phyloP scores from a whole-genome alignment of 2,113 vertebrate species.

The Glaucomys volans region DNA sequence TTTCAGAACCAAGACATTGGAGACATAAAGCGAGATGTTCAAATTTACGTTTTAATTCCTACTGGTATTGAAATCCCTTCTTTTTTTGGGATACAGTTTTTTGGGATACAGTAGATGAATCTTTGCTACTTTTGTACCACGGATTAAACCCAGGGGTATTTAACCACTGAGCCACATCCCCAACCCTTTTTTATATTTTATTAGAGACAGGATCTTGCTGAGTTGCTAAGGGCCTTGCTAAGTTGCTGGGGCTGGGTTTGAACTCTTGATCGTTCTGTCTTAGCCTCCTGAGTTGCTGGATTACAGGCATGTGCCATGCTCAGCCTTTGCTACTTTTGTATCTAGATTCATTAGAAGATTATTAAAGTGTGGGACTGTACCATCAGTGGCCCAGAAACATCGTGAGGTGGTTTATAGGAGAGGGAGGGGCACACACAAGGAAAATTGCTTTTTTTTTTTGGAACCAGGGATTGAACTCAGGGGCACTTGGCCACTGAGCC shows the following conservation, averaged over 20 bases:
- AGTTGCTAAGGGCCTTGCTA: too few relatives aligned
- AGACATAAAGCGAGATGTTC: background rate
- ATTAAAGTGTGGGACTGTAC: background rate
- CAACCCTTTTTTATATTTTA: too few relatives aligned
- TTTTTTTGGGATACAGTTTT: background rate
- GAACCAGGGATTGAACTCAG: too few relatives aligned
- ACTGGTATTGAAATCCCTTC: background rate
- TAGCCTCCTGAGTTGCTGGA: too few relatives aligned
- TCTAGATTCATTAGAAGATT: background rate
- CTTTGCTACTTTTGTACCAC: background rate
- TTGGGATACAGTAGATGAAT: background rate
- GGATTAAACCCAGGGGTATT: too few relatives aligned
- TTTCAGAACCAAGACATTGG: background rate
- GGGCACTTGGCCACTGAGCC: too few relatives aligned
- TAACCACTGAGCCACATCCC: too few relatives aligned
- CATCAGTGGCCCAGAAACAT: background rate
- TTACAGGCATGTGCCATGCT: too few relatives aligned
- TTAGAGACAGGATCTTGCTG: too few relatives aligned
- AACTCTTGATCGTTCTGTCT: too few relatives aligned
- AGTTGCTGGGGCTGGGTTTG: too few relatives aligned
- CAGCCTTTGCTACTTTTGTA: background rate
- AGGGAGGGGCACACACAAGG: background rate
- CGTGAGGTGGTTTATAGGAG: background rate
- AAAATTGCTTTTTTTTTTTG: too few relatives aligned
- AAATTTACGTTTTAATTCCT: conserved; percentile 20